Evolutionary conservation across 2,797 vertebrate genomes (phyloP).

Genomic region (Pseudochromis fuscus): DNA sequence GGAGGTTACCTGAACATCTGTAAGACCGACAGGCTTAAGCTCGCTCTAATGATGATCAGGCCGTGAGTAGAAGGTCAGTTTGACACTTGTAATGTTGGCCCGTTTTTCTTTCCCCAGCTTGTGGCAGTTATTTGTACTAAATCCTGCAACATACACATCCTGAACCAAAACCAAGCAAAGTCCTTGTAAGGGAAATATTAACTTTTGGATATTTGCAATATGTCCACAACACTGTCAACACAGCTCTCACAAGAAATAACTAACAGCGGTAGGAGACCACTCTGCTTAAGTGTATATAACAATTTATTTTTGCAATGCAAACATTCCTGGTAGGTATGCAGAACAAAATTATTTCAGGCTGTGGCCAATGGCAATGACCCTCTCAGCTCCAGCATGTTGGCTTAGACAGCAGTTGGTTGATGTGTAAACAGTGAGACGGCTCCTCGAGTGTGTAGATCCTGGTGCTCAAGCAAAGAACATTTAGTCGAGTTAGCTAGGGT

Average conservation of each 20-base stretch:
- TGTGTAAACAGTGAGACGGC: constrained; percentile 69
- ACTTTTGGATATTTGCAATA: constrained; percentile 55
- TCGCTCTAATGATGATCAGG: constrained; percentile 1
- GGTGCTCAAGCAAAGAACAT: constrained; percentile 30
- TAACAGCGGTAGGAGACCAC: constrained; percentile 23
- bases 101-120: constrained; percentile 9
- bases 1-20: constrained; percentile 35
- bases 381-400: constrained; percentile 14
- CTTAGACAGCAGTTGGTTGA: constrained; percentile 27
- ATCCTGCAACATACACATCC: constrained; percentile 49
- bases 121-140: constrained; percentile 42
- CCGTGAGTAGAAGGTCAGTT: constrained; percentile 6
- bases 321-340: constrained; percentile 53
- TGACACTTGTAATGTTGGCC: neutral
- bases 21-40: constrained; percentile 16
- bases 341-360: constrained; percentile 38
- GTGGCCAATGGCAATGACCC: constrained; percentile 33
- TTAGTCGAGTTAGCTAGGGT: constrained; percentile 9
- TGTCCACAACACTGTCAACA: constrained; percentile 68
- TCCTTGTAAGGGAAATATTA: constrained; percentile 70
- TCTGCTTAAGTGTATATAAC: constrained; percentile 54
- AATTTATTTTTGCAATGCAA: constrained; percentile 64
- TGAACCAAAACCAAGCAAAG: constrained; percentile 46
- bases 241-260: constrained; percentile 38
- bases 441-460: constrained; percentile 64